A percentile compares a stretch with the other conserved stretches of the same genome.
Evolutionary conservation across 2,113 vertebrate species (phyloP).

Genomic region (Hydrolagus affinis): DNA sequence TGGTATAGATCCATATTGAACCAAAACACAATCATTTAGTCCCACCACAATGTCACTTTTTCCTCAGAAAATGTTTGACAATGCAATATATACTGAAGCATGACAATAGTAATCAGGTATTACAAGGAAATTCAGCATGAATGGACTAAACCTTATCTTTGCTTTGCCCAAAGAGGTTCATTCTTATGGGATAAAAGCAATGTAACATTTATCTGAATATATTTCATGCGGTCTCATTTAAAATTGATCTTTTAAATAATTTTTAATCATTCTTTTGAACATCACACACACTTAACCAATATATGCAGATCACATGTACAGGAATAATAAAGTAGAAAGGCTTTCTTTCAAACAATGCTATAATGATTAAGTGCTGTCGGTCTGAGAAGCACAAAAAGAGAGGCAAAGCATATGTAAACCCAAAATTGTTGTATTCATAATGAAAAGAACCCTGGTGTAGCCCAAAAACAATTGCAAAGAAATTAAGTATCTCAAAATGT

Average conservation of each 20-base stretch:
- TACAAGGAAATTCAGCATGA: background rate
- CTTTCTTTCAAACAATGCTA: too few relatives aligned
- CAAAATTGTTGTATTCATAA: background rate
- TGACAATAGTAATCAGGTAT: background rate
- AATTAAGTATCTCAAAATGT: background rate
- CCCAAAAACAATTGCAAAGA: background rate
- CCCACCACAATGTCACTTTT: background rate
- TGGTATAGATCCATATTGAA: background rate
- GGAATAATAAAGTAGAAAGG: background rate
- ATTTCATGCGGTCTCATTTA: background rate
- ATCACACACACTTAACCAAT: background rate
- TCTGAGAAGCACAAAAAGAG: background rate
- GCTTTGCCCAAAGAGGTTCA: background rate
- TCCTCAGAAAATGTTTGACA: background rate
- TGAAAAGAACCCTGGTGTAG: background rate
- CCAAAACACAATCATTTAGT: background rate
- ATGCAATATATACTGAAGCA: background rate
- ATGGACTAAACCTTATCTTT: background rate
- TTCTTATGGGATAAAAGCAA: background rate
- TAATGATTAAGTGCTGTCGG: background rate
- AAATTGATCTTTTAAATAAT: slow-evolving; percentile 6
- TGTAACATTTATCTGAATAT: background rate
- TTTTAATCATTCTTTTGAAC: background rate
- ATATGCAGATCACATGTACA: background rate
- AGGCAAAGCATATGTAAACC: background rate